phyloP scores from a whole-genome alignment of 2,797 vertebrate species.

The Neosalanx taihuensis region DNA sequence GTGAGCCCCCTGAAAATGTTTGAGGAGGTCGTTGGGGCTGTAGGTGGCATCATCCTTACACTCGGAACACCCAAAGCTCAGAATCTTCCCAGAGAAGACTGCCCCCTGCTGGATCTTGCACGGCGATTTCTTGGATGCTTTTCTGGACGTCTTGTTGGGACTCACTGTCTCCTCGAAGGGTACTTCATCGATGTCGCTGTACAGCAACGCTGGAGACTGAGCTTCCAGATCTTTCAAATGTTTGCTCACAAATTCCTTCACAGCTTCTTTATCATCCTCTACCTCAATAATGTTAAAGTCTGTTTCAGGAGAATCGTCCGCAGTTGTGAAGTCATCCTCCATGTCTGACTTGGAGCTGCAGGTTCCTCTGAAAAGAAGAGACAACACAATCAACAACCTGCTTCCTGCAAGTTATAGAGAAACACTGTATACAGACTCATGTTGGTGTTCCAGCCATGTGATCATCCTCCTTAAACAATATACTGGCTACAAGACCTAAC shows the following conservation, averaged over 20 bases:
- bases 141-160: slow-evolving; percentile 75
- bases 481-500: no score
- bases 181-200: slow-evolving; percentile 70
- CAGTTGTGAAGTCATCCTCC: slow-evolving; percentile 66
- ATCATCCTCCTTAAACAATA: no score
- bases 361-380: slow-evolving; percentile 33
- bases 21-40: slow-evolving; percentile 95
- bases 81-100: slow-evolving; percentile 89
- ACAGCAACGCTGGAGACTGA: slow-evolving; percentile 73
- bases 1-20: slow-evolving; percentile 90
- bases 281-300: slow-evolving; percentile 51
- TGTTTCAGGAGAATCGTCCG: slow-evolving; percentile 62
- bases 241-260: slow-evolving; percentile 64
- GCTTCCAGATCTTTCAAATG: slow-evolving; percentile 79
- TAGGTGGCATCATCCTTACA: slow-evolving; percentile 86
- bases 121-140: slow-evolving; percentile 67
- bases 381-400: background rate
- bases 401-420: background rate
- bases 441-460: no score
- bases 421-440: background rate
- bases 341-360: slow-evolving; percentile 55
- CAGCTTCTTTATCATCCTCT: slow-evolving; percentile 62
- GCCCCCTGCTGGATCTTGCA: slow-evolving; percentile 74
- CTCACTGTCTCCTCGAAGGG: slow-evolving; percentile 68
- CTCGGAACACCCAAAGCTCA: slow-evolving; percentile 91